phyloP scores from a whole-genome alignment of 2,797 vertebrate species.

The Leptodactylus fallax region DNA sequence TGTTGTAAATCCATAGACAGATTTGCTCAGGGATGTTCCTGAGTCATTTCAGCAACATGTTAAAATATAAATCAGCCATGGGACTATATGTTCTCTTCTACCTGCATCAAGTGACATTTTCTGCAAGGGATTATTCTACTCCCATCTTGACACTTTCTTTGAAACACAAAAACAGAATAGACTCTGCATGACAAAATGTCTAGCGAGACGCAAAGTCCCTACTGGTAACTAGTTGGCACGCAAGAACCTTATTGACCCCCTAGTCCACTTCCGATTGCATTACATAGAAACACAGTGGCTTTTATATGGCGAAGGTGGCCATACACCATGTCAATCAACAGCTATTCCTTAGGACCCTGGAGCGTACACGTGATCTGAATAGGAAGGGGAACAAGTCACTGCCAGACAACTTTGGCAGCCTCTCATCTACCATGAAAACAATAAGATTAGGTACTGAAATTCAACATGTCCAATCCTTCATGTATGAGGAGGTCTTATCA shows the following conservation, averaged over 20 bases:
- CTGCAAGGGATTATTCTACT: slow-evolving; percentile 1
- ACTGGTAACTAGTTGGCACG: not conserved
- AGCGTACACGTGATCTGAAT: too few species aligned
- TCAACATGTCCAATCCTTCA: too few species aligned
- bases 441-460: too few species aligned
- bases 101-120: slow-evolving; percentile 3
- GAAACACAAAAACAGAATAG: not conserved
- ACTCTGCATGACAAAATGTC: slow-evolving; percentile 7
- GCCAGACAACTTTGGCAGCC: too few species aligned
- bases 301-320: too few species aligned
- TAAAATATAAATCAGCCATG: slow-evolving; percentile 33
- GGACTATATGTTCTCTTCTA: slow-evolving; percentile 4
- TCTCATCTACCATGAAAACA: too few species aligned
- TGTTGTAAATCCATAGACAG: slow-evolving; percentile 28
- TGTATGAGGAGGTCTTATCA: too few species aligned
- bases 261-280: too few species aligned
- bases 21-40: slow-evolving; percentile 32
- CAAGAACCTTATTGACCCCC: not conserved
- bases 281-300: too few species aligned
- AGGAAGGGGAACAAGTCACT: too few species aligned
- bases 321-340: too few species aligned
- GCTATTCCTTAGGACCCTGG: too few species aligned
- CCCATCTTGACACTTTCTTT: not conserved
- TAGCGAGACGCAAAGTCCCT: not conserved
- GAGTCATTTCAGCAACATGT: slow-evolving; percentile 38